Evolutionary conservation across 1,140 invertebrate species (phyloP).

Genomic region (Ceratina australensis): DNA sequence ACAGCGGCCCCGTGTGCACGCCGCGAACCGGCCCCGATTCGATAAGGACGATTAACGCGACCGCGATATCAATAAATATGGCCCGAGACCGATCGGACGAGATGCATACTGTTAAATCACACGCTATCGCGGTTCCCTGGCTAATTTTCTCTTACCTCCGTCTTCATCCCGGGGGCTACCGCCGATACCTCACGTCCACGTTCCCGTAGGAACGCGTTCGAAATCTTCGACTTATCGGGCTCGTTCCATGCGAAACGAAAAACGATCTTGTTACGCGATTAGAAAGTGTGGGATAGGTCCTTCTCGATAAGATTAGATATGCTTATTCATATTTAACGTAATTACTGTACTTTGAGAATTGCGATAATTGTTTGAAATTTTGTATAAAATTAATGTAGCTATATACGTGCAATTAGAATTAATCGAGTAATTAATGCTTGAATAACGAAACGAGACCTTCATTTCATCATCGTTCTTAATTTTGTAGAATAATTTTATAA

Average conservation of each 20-base stretch:
- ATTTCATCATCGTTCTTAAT: too few species aligned
- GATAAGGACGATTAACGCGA: conserved; percentile 56
- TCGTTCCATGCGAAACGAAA: neutral
- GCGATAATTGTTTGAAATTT: too few species aligned
- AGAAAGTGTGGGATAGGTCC: neutral
- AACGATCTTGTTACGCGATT: neutral
- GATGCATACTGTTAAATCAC: conserved; percentile 17
- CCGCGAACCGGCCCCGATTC: conserved; percentile 6
- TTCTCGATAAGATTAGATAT: too few species aligned
- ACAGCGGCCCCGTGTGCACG: conserved; percentile 21
- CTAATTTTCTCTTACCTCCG: conserved; percentile 8
- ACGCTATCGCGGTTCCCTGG: conserved; percentile 13
- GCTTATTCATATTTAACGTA: too few species aligned
- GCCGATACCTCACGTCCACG: too few species aligned
- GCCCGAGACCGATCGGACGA: neutral
- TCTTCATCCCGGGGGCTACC: neutral
- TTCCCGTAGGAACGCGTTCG: neutral
- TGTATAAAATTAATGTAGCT: too few species aligned
- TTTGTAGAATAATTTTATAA: too few species aligned
- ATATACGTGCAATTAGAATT: too few species aligned
- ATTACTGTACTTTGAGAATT: too few species aligned
- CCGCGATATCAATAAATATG: conserved; percentile 52
- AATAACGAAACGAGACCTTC: too few species aligned
- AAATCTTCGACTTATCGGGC: neutral
- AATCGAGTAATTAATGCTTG: too few species aligned